Evolutionary conservation across 2,113 vertebrate genomes (phyloP).

Genomic region (Melanostigma gelatinosum): DNA sequence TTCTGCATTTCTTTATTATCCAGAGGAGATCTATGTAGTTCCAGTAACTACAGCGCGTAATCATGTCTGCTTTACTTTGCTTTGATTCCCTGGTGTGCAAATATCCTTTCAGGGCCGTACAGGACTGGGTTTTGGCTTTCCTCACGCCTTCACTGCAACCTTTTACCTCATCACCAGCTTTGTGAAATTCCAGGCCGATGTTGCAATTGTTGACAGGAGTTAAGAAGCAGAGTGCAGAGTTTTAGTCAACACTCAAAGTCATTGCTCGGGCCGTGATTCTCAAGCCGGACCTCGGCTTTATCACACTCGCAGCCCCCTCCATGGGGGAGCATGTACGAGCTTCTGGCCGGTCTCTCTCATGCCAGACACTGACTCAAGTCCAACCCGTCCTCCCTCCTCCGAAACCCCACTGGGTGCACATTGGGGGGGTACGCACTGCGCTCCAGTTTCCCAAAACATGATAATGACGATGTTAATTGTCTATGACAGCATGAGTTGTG

Average conservation of each 20-base stretch:
- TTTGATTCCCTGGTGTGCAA: slow-evolving; percentile 41
- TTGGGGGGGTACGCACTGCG: slow-evolving; percentile 62
- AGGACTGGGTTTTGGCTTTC: slow-evolving; percentile 23
- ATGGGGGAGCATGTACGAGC: slow-evolving; percentile 40
- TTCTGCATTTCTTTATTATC: slow-evolving; percentile 6
- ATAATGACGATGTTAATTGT: slow-evolving; percentile 85
- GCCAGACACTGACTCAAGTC: slow-evolving; percentile 59
- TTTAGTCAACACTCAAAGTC: slow-evolving; percentile 49
- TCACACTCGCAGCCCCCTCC: slow-evolving; percentile 35
- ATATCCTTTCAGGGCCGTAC: slow-evolving; percentile 13
- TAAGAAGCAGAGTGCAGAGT: slow-evolving; percentile 7
- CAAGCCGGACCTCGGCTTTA: slow-evolving; percentile 42
- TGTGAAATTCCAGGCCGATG: slow-evolving; percentile 45
- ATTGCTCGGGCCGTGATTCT: slow-evolving; percentile 45
- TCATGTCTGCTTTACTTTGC: slow-evolving; percentile 38
- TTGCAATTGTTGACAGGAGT: slow-evolving; percentile 45
- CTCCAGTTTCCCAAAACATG: slow-evolving; percentile 74
- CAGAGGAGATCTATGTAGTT: slow-evolving; percentile 5
- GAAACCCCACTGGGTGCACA: slow-evolving; percentile 62
- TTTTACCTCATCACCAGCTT: slow-evolving; percentile 32
- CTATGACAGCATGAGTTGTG: slow-evolving; percentile 78
- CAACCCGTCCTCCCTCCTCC: slow-evolving; percentile 54
- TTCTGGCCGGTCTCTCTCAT: slow-evolving; percentile 46
- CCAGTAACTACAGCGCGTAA: slow-evolving; percentile 34
- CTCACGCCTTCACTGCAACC: slow-evolving; percentile 2